Evolutionary conservation across 2,888 invertebrate species (phyloP), one percentile per base, ranked within the genome.

Genomic region (Neria commutata): DNA sequence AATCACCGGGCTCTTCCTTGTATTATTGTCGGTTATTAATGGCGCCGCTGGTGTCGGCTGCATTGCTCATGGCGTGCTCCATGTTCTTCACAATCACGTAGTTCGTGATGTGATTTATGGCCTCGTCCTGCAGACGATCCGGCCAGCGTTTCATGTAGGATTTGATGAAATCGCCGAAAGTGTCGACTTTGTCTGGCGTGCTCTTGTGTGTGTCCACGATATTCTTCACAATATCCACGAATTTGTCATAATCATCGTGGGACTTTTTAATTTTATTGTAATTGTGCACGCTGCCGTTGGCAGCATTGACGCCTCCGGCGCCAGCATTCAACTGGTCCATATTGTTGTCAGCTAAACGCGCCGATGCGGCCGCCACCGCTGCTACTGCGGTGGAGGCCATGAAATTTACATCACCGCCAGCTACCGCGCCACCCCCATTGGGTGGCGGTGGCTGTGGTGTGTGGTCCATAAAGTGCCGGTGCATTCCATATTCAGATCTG

Each of bases 401-500:
- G 58, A 80, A 79, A 61, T 79, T 79, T 50, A 78, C 79, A 70
- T 80, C 77, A 54, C 70, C 70, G n/a, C n/a, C n/a, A n/a, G n/a
- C n/a, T n/a, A n/a, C n/a, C n/a, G n/a, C n/a, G n/a, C n/a, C n/a
- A 34, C 75, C 76, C 26, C 74, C 67, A 67, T 76, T 74, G 16
- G 78, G 77, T 50, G 77, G 77, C 21, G 77, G 78, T 52, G 78
- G 78, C 45, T 74, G 79, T 58, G 78, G 77, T 64, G 79, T 70
- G 68, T 79, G 79, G 69, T 79, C 79, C 73, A 79, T 79, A 68
- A 80, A 79, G 69, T 79, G 79, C 58, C 79, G 78, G 63, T 79
- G 80, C 79, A 79, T 79, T 63, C 79, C 79, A 67, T 80, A 79
- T 72, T 79, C 79, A 67, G 80, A 74, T 73, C 79, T 79, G 55